These are phyloP conservation scores for Parascotia fuliginaria DNA, from an alignment of 2,888 invertebrate genomes.

Conservation along the genomic window DNA sequence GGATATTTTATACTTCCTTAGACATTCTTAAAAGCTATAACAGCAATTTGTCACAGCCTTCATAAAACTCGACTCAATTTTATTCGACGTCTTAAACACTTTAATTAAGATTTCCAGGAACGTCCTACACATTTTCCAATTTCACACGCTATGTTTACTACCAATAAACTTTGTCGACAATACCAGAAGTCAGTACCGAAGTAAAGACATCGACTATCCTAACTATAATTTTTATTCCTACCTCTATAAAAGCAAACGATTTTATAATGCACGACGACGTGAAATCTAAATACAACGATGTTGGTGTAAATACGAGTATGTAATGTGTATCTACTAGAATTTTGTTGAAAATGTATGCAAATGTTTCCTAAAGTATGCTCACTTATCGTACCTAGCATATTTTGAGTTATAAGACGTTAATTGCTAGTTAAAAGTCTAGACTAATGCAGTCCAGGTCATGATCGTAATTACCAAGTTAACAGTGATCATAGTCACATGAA, in stretches of 20 bases:
- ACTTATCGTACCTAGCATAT: too few relatives aligned
- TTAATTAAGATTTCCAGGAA: slow-evolving; percentile 21
- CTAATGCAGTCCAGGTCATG: too few relatives aligned
- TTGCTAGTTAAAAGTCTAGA: too few relatives aligned
- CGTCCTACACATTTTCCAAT: slow-evolving; percentile 13
- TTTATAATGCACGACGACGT: slow-evolving; percentile 1
- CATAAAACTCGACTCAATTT: slow-evolving; percentile 7
- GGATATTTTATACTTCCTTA: too few relatives aligned
- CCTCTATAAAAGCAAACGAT: slow-evolving; percentile 51
- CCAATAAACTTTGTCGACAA: slow-evolving; percentile 35
- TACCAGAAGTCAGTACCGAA: slow-evolving; percentile 45
- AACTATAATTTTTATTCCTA: slow-evolving; percentile 34
- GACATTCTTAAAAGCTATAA: slow-evolving; percentile 8
- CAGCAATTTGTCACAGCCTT: slow-evolving; percentile 14
- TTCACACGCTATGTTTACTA: slow-evolving; percentile 40
- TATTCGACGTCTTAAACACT: slow-evolving; percentile 2
- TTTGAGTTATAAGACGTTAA: too few relatives aligned
- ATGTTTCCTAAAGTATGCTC: too few relatives aligned
- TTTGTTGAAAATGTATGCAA: too few relatives aligned
- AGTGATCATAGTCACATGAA: too few relatives aligned
- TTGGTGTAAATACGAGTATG: too few relatives aligned
- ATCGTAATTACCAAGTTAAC: too few relatives aligned
- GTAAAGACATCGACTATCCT: slow-evolving; percentile 42
- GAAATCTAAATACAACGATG: too few relatives aligned
- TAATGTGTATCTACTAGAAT: too few relatives aligned